Evolutionary conservation across 2,888 invertebrate species (phyloP).

Genomic region (Sinelater perroti): DNA sequence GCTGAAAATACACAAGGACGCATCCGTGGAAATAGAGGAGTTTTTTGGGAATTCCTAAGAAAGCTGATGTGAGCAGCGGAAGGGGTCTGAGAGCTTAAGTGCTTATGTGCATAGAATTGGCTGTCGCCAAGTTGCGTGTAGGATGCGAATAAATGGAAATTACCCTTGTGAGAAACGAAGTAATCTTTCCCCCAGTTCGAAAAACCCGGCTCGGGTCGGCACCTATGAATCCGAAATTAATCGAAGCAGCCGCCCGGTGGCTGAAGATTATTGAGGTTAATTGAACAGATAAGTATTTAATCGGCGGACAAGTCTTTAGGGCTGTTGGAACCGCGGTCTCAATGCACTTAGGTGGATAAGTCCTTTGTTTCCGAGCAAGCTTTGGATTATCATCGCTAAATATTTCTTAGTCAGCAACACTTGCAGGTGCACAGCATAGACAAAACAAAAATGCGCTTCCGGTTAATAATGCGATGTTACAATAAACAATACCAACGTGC

Average conservation of each 20-base stretch:
- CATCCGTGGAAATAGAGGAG: conserved; percentile 9
- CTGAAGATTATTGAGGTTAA: conserved; percentile 2
- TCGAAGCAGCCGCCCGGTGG: too few species aligned
- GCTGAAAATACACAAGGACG: conserved; percentile 6
- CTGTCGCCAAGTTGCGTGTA: conserved; percentile 18
- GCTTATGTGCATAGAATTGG: conserved; percentile 27
- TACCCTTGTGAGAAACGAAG: conserved; percentile 13
- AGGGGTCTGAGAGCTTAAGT: conserved; percentile 21
- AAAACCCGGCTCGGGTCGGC: too few species aligned
- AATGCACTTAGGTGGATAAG: conserved; percentile 1
- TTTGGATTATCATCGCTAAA: too few species aligned
- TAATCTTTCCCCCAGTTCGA: too few species aligned
- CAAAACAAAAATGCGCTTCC: too few species aligned
- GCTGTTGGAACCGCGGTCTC: not conserved
- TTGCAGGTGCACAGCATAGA: too few species aligned
- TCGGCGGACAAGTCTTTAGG: not conserved
- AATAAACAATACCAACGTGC: too few species aligned
- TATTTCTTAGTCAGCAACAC: too few species aligned
- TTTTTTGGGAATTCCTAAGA: conserved; percentile 25
- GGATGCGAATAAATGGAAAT: conserved; percentile 16
- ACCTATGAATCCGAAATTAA: too few species aligned
- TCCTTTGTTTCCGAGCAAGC: too few species aligned
- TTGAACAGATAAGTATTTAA: conserved; percentile 4
- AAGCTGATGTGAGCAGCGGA: conserved; percentile 17
- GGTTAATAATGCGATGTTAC: too few species aligned